Percentiles rank a stretch among this genome's conserved stretches.
Evolutionary conservation across 2,113 vertebrate species (phyloP).

Genomic region (Lipophrys pholis): DNA sequence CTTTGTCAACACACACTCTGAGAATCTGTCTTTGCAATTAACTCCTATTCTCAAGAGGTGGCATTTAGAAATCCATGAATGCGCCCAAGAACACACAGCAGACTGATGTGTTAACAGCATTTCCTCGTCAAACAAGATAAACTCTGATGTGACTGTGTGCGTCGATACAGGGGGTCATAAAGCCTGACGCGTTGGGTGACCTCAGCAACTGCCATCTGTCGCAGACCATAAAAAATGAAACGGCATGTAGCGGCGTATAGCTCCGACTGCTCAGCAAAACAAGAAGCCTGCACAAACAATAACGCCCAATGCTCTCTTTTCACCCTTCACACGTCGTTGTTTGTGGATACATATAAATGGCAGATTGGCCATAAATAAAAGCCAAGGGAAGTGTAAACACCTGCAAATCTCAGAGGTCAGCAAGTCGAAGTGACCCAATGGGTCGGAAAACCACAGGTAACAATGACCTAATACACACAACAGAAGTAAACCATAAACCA

Average conservation of each 20-base stretch:
- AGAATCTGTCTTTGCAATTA: slow-evolving; percentile 64
- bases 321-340: background rate
- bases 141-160: background rate
- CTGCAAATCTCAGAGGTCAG: background rate
- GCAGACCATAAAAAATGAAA: slow-evolving; percentile 12
- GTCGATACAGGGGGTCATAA: slow-evolving; percentile 11
- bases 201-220: slow-evolving; percentile 23
- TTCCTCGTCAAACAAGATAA: slow-evolving; percentile 15
- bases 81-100: background rate
- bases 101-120: background rate
- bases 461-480: too few relatives aligned
- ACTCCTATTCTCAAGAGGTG: slow-evolving; percentile 34
- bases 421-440: too few relatives aligned
- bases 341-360: background rate
- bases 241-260: background rate
- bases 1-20: slow-evolving; percentile 66
- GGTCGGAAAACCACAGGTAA: background rate
- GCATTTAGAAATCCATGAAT: slow-evolving; percentile 28
- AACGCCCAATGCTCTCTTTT: background rate
- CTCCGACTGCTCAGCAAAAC: background rate
- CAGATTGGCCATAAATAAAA: slow-evolving; percentile 10
- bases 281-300: background rate
- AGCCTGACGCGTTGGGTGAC: slow-evolving; percentile 10
- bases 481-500: too few relatives aligned
- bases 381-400: background rate